These are phyloP conservation scores for Euclidia mi DNA, from an alignment of 2,888 invertebrate species.

Conservation along the genomic window DNA sequence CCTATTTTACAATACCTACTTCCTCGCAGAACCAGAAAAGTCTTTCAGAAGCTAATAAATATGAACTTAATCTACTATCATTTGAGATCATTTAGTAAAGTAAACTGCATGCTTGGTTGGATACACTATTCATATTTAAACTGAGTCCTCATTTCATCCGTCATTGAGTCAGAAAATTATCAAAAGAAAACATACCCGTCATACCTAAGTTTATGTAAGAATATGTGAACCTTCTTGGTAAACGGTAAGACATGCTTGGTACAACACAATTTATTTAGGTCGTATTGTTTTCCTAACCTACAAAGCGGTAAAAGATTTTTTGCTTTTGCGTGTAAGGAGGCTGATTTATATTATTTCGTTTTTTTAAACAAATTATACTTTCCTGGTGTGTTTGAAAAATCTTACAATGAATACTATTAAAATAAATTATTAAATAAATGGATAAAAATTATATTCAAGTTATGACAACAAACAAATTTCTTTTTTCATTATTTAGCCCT, in stretches of 20 bases:
- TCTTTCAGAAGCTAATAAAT: not conserved
- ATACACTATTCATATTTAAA: conserved; percentile 58
- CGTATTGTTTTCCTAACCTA: conserved; percentile 1
- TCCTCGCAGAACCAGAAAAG: too few species aligned
- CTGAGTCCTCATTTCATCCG: conserved; percentile 66
- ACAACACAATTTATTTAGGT: conserved; percentile 41
- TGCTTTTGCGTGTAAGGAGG: too few species aligned
- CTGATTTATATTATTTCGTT: too few species aligned
- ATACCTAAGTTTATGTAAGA: conserved; percentile 7
- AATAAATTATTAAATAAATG: too few species aligned
- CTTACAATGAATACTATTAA: too few species aligned
- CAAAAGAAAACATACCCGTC: conserved; percentile 32
- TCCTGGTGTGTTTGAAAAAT: too few species aligned
- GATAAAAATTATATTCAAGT: too few species aligned
- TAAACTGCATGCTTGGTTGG: conserved; percentile 30
- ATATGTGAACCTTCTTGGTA: not conserved
- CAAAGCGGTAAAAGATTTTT: not conserved
- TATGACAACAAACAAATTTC: too few species aligned
- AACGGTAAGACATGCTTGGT: conserved; percentile 5
- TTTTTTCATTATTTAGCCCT: too few species aligned
- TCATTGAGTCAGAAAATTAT: conserved; percentile 73
- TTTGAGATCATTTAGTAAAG: conserved; percentile 16
- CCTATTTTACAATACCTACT: too few species aligned
- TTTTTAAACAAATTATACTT: too few species aligned
- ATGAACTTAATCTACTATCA: conserved; percentile 10